Percentiles rank a stretch among this genome's conserved stretches.
Conservation (phyloP, 2,888 invertebrate species). For the Molorchus minor region DNA sequence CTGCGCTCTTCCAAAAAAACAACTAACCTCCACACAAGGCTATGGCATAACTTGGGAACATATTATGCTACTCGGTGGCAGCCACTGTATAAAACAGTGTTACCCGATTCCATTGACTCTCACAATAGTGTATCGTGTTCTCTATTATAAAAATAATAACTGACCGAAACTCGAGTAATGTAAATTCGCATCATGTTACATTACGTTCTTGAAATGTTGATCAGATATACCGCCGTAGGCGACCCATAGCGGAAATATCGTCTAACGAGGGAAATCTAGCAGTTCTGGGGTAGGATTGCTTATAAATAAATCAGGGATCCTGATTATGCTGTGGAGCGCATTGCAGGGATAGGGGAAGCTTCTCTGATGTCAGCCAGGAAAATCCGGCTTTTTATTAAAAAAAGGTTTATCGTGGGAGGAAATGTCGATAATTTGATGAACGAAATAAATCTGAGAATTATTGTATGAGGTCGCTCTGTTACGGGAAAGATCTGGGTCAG, state of each 20-base stretch:
- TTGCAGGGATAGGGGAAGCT: constrained; percentile 1
- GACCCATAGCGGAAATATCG: constrained; percentile 14
- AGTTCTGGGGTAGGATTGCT: constrained; percentile 24
- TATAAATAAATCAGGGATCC: constrained; percentile 24
- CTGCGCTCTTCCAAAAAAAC: too few relatives aligned
- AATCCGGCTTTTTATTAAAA: constrained; percentile 18
- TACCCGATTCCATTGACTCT: too few relatives aligned
- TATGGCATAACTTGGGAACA: too few relatives aligned
- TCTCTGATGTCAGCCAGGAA: not conserved
- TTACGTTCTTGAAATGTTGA: constrained; percentile 16
- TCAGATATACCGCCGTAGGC: constrained; percentile 9
- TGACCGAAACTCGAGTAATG: constrained; percentile 12
- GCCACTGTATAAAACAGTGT: too few relatives aligned
- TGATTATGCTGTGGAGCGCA: constrained; percentile 21
- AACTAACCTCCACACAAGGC: too few relatives aligned
- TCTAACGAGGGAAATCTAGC: constrained; percentile 29
- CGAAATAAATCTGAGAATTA: constrained; percentile 19
- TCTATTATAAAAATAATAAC: constrained; percentile 1
- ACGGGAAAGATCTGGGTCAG: not conserved
- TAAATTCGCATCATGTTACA: constrained; percentile 19
- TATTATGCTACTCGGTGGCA: too few relatives aligned
- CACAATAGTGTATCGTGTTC: too few relatives aligned
- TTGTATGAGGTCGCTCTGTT: constrained; percentile 4
- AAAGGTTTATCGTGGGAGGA: constrained; percentile 16
- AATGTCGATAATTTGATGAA: constrained; percentile 16